Evolutionary conservation across 2,888 invertebrate genomes (phyloP), one percentile per base, ranked within the genome.

Genomic region (Nephrotoma appendiculata): DNA sequence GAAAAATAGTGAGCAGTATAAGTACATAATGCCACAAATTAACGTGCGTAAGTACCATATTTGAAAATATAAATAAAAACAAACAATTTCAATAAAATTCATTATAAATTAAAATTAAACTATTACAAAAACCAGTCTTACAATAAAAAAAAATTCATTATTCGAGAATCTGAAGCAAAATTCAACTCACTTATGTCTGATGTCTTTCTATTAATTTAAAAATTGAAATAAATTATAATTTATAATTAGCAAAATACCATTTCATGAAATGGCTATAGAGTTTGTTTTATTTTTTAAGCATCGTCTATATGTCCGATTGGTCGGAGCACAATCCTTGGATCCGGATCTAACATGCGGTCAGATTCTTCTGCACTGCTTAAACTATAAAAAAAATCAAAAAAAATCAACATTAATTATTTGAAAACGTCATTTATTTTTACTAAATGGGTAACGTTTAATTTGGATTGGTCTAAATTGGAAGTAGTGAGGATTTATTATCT

Each of bases 331-430:
- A 94, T 94, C 89, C 94, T 91, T 86, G 95, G 95, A 90, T 95
- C 94, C 44, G 94, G 94, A 90, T 95, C 95, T 88, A 95, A 92
- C 95, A 95, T 95, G 89, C 95, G 94, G 90, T 95, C 95, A 89
- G 95, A 95, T 90, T 96, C 96, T 90, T 95, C 95, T 86, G 94
- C 94, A 89, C 94, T 94, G 92, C 94, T 94, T 89, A 93, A 90
- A 90, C 94, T 94, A 92, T 87, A 92, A 92, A 88, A 87, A 89
- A 89, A 89, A 89, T 5, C 31, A 2, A 71, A 84, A 42, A 42
- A 31, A 31, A 52, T 52, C 52, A 52, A 52, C n/a, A 52, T 52
- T 6, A 15, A 15, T 52, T 5, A 52, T 52, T 52, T 15, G 15
- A 6, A 52, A 52, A 52, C 44, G 52, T 0, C 19, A 52, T 31